Evolutionary conservation across 2,888 invertebrate species (phyloP), one percentile per base, ranked within the genome.

Genomic region (Papilio protenor): DNA sequence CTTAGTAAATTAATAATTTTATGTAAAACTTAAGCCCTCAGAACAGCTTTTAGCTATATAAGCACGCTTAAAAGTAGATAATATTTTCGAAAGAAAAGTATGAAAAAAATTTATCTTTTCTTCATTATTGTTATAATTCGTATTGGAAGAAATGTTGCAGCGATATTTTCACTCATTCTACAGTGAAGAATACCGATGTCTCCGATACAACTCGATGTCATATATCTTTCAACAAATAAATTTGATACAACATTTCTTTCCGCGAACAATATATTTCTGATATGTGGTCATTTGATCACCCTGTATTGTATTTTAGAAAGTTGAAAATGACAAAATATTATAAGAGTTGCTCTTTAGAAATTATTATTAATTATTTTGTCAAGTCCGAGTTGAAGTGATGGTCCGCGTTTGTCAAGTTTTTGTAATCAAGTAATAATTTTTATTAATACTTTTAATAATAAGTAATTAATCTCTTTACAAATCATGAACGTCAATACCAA

Each of bases 161-260:
- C 18, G n/a, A 40, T 64, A 33, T 27, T 64, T 64, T 33, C 33
- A 64, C n/a, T 40, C n/a, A 11, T 45, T 66, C 1, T 8, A 1
- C n/a, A 40, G n/a, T 3, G 11, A n/a, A 18, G 33, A 18, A n/a
- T 11, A 33, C 64, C n/a, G 21, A 21, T 21, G 21, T 69, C 11
- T n/a, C 45, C 4, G 10, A 21, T 45, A 69, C 45, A 45, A 21
- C 5, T 33, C 45, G 21, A 45, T 69, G 45, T 69, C 66, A 21
- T 45, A 45, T 69, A 45, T 69, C 66, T 45, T 69, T 21, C 21
- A 14, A n/a, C 45, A 69, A 45, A 69, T 45, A 45, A 69, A 69
- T 69, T 45, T 21, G 5, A 69, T 45, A 10, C 45, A 69, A 69
- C 66, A 69, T 69, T 45, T 66, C 66, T 18, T 66, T 21, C 16